Evolutionary conservation across 2,797 vertebrate genomes (phyloP), one percentile per base, ranked within the genome.

Genomic region (Nasua narica): DNA sequence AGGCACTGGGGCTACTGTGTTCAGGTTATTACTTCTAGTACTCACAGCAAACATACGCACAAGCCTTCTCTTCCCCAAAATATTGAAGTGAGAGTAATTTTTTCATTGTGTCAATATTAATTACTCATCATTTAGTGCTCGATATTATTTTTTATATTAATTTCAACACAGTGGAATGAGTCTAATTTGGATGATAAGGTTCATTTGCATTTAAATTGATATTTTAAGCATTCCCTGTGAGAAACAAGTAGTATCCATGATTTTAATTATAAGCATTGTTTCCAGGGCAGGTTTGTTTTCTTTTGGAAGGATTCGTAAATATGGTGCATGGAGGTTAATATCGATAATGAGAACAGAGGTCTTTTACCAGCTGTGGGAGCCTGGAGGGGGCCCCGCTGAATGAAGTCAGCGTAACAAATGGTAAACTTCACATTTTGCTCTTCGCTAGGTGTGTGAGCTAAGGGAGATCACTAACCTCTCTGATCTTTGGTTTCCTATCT

Each of bases 121-220:
- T 97, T 95, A 91, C 32, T 94, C 77, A 62, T 62, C 91, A 97
- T 97, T 96, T 96, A 70, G 32, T 74, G 56, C 79, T 97, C 8
- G 4, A 50, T 95, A 97, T 97, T 94, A 95, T 96, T 95, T 98
- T 97, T 79, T 96, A 81, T 94, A 97, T 97, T 97, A 96, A 96
- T 97, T 94, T 96, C 69, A 93, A 94, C 70, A 97, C 81, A 94
- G 82, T 93, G 35, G 67, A 50, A 88, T 85, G 62, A 94, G 69
- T 85, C 83, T 97, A 96, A 97, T 97, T 97, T 96, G 83, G 89
- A 91, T 35, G 69, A 94, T 96, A 97, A 94, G 46, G 91, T 96
- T 94, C 94, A 97, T 97, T 97, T 98, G 97, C 90, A 98, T 97
- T 97, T 97, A 97, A 97, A 96, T 98, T 76, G 96, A 77, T 74